A percentile compares a stretch with the other conserved stretches of the same genome.
Evolutionary conservation across 2,888 invertebrate genomes (phyloP).

Genomic region (Heliconius erato): DNA sequence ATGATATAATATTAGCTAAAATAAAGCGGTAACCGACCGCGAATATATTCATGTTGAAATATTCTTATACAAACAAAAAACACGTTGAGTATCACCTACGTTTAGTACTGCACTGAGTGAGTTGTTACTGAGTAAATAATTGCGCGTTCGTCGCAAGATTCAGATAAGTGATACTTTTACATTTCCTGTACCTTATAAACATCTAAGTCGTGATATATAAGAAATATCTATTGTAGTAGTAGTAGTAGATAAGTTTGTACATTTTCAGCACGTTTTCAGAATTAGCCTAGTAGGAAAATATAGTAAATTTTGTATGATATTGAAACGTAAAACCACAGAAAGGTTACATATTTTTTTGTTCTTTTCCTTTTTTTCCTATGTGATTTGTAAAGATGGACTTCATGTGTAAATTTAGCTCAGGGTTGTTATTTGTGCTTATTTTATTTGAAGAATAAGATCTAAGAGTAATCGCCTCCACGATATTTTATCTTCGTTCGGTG

Average conservation of each 20-base stretch:
- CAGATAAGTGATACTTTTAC: neutral
- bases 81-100: constrained; percentile 18
- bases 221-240: too few species aligned
- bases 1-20: constrained; percentile 62
- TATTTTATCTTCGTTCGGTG: too few species aligned
- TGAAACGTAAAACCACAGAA: too few species aligned
- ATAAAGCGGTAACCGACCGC: constrained; percentile 60
- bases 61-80: neutral
- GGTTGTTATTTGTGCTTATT: neutral
- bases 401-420: neutral
- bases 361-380: too few species aligned
- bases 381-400: neutral
- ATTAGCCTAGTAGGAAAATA: too few species aligned
- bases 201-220: neutral
- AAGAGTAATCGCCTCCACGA: neutral
- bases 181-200: neutral
- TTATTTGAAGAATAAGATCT: neutral
- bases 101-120: constrained; percentile 26
- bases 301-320: too few species aligned
- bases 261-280: neutral
- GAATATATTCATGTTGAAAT: constrained; percentile 56
- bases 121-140: neutral
- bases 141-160: neutral
- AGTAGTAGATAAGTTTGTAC: neutral
- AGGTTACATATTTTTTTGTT: too few species aligned